phyloP scores from a whole-genome alignment of 2,113 vertebrate species.

The Onychorhynchus coronatus region DNA sequence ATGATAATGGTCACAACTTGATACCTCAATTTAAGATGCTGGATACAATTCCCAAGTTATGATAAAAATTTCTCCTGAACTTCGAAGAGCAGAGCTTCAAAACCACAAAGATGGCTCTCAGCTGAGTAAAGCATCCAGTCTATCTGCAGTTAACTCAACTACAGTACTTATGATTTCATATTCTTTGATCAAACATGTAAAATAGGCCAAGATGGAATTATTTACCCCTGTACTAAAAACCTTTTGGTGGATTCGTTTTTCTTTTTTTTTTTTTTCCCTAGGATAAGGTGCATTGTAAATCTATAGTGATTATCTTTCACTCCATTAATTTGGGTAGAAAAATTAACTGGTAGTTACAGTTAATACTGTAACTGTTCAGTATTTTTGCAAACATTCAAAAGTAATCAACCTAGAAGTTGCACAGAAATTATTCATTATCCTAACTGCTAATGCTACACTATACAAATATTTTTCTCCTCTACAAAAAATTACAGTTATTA shows the following conservation, averaged over 20 bases:
- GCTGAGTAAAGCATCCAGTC: not conserved
- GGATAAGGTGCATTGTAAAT: not conserved
- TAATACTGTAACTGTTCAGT: not conserved
- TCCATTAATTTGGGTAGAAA: not conserved
- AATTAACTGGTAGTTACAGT: not conserved
- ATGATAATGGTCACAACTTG: not conserved
- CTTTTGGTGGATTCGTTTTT: not conserved
- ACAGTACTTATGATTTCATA: not conserved
- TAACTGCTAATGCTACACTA: slow-evolving; percentile 35
- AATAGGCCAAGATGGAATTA: not conserved
- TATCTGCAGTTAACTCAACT: not conserved
- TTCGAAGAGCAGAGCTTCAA: not conserved
- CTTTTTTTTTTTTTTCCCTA: not conserved
- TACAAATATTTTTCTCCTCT: not conserved
- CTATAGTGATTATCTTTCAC: not conserved
- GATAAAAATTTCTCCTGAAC: not conserved
- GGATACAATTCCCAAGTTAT: not conserved
- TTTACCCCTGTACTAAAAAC: not conserved
- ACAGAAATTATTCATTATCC: slow-evolving; percentile 41
- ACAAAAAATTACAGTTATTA: not conserved
- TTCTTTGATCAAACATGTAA: not conserved
- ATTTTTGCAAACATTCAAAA: slow-evolving; percentile 24
- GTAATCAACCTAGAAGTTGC: not conserved
- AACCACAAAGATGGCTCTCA: not conserved
- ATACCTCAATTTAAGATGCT: not conserved